phyloP scores from a whole-genome alignment of 2,113 vertebrate species.

The Malaclemys terrapin region DNA sequence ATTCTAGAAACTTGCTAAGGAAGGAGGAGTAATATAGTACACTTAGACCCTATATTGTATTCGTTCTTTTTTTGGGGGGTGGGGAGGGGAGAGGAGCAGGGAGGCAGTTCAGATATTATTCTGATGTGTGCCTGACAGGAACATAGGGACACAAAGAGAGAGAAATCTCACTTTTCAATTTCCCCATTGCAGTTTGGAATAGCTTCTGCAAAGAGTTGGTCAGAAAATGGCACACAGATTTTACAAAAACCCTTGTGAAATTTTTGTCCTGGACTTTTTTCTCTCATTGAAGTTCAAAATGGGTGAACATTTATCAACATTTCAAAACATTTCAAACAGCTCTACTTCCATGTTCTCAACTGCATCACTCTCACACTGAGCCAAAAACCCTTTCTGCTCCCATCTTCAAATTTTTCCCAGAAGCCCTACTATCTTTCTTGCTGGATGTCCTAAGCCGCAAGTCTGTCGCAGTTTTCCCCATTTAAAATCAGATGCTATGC shows the following conservation, averaged over 20 bases:
- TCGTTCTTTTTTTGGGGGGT: background rate
- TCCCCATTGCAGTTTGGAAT: slow-evolving; percentile 3
- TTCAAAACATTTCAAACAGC: slow-evolving; percentile 62
- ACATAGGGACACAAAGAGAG: background rate
- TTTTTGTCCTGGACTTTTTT: slow-evolving; percentile 48
- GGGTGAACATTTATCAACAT: slow-evolving; percentile 64
- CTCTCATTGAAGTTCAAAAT: slow-evolving; percentile 16
- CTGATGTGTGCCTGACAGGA: background rate
- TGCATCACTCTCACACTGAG: background rate
- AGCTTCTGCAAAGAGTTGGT: slow-evolving; percentile 47
- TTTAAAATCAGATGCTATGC: slow-evolving; percentile 12
- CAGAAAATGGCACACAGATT: slow-evolving; percentile 54
- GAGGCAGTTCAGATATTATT: background rate
- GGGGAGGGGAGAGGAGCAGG: background rate
- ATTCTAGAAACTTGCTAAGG: background rate
- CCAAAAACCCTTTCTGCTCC: background rate
- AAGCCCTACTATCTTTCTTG: slow-evolving; percentile 42
- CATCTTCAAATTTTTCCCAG: slow-evolving; percentile 52
- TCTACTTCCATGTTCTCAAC: background rate
- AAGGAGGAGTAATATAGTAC: background rate
- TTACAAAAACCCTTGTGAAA: slow-evolving; percentile 39
- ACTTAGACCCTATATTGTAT: background rate
- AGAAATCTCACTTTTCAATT: slow-evolving; percentile 30
- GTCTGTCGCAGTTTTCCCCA: background rate
- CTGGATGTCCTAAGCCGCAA: background rate